Percentiles rank a stretch among this genome's conserved stretches.
Conservation (phyloP, 2,888 invertebrate genomes). For the Tigriopus californicus region DNA sequence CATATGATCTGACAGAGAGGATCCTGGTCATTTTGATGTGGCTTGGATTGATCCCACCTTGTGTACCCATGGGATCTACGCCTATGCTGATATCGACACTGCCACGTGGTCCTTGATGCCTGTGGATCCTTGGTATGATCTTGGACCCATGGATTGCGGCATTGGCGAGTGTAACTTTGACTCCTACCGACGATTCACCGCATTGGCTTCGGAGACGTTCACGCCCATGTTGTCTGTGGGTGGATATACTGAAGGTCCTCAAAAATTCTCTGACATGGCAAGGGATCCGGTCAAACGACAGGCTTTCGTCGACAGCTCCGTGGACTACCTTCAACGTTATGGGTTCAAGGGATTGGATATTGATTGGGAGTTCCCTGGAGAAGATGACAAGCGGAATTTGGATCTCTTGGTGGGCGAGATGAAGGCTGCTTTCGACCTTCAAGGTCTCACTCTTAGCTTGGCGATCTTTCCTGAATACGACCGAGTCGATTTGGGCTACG, state of each 20-base stretch:
- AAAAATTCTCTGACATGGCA: not conserved
- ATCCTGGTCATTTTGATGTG: not conserved
- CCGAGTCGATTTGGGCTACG: not conserved
- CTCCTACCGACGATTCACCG: conserved; percentile 4
- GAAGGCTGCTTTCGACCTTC: not conserved
- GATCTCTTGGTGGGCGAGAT: conserved; percentile 1
- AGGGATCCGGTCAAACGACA: conserved; percentile 1
- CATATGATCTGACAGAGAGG: too few species aligned
- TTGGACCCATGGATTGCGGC: not conserved
- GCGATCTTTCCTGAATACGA: not conserved
- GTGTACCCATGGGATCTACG: conserved; percentile 5
- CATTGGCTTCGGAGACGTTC: not conserved
- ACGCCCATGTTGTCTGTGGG: not conserved
- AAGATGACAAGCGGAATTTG: conserved; percentile 5
- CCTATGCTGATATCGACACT: conserved; percentile 4
- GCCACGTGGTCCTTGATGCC: not conserved
- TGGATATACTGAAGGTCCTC: conserved; percentile 2
- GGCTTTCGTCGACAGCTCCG: not conserved
- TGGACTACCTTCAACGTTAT: not conserved
- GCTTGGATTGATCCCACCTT: conserved; percentile 6
- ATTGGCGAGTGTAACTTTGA: conserved; percentile 3
- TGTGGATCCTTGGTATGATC: conserved; percentile 9
- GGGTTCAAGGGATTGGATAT: conserved; percentile 1
- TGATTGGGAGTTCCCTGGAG: conserved; percentile 4
- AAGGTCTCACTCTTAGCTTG: not conserved